These are phyloP conservation scores for Mesitornis unicolor DNA, from an alignment of 2,113 vertebrate genomes.

Conservation along the genomic window DNA sequence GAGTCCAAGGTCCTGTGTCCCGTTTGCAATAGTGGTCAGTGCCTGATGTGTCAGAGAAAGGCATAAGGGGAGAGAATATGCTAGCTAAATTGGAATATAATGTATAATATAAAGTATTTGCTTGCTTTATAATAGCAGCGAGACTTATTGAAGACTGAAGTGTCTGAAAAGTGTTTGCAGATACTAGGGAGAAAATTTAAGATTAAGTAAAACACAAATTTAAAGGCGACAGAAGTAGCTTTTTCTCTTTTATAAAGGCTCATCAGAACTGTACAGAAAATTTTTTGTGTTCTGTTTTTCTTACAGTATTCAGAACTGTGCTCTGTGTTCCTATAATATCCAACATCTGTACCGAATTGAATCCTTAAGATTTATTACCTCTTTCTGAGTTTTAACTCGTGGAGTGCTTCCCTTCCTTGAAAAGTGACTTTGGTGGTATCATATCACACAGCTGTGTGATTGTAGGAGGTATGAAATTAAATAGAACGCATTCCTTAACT, in stretches of 20 bases:
- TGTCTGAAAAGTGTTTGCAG: neutral
- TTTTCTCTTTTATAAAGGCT: neutral
- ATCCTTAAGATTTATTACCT: neutral
- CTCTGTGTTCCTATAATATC: neutral
- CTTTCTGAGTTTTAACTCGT: neutral
- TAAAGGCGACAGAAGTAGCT: neutral
- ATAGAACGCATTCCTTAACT: neutral
- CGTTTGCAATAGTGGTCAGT: neutral
- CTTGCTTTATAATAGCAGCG: neutral
- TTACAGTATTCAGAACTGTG: neutral
- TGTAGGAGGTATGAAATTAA: constrained; percentile 8
- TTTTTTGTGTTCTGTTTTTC: neutral
- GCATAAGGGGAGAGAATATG: neutral
- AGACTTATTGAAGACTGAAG: neutral
- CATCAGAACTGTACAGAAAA: neutral
- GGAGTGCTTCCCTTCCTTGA: neutral
- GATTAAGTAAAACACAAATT: neutral
- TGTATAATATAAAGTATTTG: neutral
- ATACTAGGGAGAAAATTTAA: neutral
- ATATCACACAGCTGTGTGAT: constrained; percentile 18
- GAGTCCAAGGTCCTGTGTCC: neutral
- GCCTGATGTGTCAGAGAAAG: neutral
- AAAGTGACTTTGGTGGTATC: constrained; percentile 14
- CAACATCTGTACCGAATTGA: neutral
- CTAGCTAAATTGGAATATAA: neutral